A percentile compares a stretch with the other conserved stretches of the same genome.
Conservation (phyloP, 2,797 vertebrate genomes). For the Schizopygopsis malacanthus region DNA sequence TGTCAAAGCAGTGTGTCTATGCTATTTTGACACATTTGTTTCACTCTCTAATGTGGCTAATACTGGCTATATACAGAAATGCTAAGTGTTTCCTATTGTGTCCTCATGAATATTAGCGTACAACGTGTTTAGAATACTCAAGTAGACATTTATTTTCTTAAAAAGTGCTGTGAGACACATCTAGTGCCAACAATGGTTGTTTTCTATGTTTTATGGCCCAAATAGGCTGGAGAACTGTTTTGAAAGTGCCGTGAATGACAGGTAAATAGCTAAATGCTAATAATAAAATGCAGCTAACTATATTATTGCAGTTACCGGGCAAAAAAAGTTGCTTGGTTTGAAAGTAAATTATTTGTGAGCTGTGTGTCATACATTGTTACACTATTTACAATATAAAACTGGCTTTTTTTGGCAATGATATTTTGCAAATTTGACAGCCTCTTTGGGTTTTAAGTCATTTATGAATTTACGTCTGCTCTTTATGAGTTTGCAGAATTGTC, state of each 20-base stretch:
- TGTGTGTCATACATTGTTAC: not conserved
- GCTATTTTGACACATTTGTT: not conserved
- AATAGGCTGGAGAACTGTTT: not conserved
- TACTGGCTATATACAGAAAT: not conserved
- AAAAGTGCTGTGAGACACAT: constrained; percentile 29
- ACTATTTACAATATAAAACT: not conserved
- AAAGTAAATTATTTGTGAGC: not conserved
- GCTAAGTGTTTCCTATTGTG: constrained; percentile 3
- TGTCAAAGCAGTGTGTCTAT: not conserved
- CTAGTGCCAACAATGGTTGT: constrained; percentile 9
- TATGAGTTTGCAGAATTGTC: not conserved
- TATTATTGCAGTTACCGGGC: too few species aligned
- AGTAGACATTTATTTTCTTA: constrained; percentile 13
- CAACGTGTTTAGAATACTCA: constrained; percentile 44
- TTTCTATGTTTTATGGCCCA: not conserved
- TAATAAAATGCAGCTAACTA: not conserved
- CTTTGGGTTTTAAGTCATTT: not conserved
- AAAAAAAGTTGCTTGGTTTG: not conserved
- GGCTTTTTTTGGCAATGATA: not conserved
- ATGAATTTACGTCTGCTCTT: not conserved
- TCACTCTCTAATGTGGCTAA: not conserved
- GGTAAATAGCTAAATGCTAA: not conserved
- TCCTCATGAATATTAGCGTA: constrained; percentile 32
- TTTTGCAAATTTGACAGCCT: not conserved
- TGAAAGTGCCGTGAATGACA: not conserved